Evolutionary conservation across 2,797 vertebrate species (phyloP).

Genomic region (Sebastes steindachneri): DNA sequence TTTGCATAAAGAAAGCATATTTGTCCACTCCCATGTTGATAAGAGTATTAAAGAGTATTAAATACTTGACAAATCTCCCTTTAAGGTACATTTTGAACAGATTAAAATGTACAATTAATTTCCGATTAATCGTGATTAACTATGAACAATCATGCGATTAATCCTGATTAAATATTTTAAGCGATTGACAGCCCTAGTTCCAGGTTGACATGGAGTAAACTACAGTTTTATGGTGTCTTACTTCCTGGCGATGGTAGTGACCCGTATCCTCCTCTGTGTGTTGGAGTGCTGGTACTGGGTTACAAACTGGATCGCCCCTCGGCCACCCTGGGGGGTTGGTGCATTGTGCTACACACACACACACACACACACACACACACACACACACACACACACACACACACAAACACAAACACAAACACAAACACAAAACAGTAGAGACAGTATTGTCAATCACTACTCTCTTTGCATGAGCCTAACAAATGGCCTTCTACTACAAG

Average conservation of each 20-base stretch:
- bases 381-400: constrained; percentile 9
- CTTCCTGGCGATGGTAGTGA: constrained; percentile 96
- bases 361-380: constrained; percentile 55
- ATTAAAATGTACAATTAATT: no score
- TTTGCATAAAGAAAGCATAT: no score
- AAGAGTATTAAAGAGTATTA: no score
- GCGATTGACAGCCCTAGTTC: no score
- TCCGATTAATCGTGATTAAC: no score
- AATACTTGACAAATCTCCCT: no score
- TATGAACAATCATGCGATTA: no score
- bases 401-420: constrained; percentile 52
- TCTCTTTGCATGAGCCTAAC: background rate
- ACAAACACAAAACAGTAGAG: background rate
- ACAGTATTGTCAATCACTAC: constrained; percentile 11
- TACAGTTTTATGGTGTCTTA: constrained; percentile 72
- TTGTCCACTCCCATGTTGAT: no score
- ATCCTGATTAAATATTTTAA: no score
- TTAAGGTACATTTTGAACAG: no score
- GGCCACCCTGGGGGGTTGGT: constrained; percentile 93
- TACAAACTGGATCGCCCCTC: constrained; percentile 95
- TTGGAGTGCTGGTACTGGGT: constrained; percentile 97
- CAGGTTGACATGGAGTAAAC: background rate
- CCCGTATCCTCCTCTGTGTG: constrained; percentile 91
- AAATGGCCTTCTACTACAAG: background rate
- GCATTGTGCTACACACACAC: constrained; percentile 88